Percentiles rank a stretch among this genome's conserved stretches.
Evolutionary conservation across 2,113 vertebrate species (phyloP).

Genomic region (Tachuris rubrigastra): DNA sequence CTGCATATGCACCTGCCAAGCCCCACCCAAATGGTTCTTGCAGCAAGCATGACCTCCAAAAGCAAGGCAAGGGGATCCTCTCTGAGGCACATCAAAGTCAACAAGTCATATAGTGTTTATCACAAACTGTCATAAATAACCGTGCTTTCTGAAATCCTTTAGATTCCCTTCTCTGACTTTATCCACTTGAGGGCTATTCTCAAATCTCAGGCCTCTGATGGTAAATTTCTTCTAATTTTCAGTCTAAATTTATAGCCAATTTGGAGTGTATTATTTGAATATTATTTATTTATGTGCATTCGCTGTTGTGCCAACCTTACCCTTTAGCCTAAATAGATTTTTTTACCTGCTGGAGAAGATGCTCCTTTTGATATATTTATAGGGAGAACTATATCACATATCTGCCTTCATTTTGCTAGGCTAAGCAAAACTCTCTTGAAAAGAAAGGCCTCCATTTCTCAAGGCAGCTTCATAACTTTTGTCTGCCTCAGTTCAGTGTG

Average conservation of each 20-base stretch:
- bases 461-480: neutral
- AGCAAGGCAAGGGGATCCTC: neutral
- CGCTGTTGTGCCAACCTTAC: neutral
- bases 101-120: neutral
- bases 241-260: constrained; percentile 11
- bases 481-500: neutral
- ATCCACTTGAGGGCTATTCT: neutral
- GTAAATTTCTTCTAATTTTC: constrained; percentile 7
- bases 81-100: neutral
- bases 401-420: constrained; percentile 34
- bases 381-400: constrained; percentile 21
- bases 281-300: constrained; percentile 49
- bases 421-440: constrained; percentile 24
- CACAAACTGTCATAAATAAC: neutral
- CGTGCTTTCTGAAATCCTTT: neutral
- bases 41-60: neutral
- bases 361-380: constrained; percentile 44
- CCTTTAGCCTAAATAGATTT: constrained; percentile 23
- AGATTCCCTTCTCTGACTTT: neutral
- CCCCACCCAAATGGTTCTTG: neutral
- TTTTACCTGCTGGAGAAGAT: constrained; percentile 23
- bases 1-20: neutral
- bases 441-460: neutral
- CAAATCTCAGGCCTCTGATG: neutral
- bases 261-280: constrained; percentile 31